Evolutionary conservation across 2,113 vertebrate species (phyloP).

Genomic region (Pygoscelis antarcticus): DNA sequence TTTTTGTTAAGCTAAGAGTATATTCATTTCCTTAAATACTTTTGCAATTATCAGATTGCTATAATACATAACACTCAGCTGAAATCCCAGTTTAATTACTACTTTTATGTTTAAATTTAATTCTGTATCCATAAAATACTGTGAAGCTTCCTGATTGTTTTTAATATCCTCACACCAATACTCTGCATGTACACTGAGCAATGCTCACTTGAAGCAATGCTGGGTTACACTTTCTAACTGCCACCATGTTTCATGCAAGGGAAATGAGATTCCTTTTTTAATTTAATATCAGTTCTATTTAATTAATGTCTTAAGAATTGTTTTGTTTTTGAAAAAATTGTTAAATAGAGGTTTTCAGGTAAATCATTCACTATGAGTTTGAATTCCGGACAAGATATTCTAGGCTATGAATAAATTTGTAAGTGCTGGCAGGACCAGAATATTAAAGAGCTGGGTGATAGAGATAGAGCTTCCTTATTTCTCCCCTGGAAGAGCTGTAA

Average conservation of each 20-base stretch:
- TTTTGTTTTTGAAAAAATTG: slow-evolving; percentile 56
- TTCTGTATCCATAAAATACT: slow-evolving; percentile 1
- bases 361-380: slow-evolving; percentile 39
- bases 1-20: neutral
- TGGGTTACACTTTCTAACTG: slow-evolving; percentile 28
- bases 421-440: slow-evolving; percentile 31
- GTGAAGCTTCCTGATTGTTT: neutral
- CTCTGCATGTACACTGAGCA: slow-evolving; percentile 15
- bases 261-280: slow-evolving; percentile 69
- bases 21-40: neutral
- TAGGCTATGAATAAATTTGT: slow-evolving; percentile 71
- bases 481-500: neutral
- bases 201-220: neutral
- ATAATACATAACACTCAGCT: neutral
- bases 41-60: slow-evolving; percentile 10
- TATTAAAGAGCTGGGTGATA: slow-evolving; percentile 22
- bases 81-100: slow-evolving; percentile 20
- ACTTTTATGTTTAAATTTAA: slow-evolving; percentile 2
- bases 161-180: slow-evolving; percentile 10
- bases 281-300: slow-evolving; percentile 68
- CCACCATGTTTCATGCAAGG: slow-evolving; percentile 21
- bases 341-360: slow-evolving; percentile 50
- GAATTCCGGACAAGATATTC: slow-evolving; percentile 55
- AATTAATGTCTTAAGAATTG: slow-evolving; percentile 70
- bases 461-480: neutral